phyloP scores from a whole-genome alignment of 2,113 vertebrate species.

The Dermatemys mawii region DNA sequence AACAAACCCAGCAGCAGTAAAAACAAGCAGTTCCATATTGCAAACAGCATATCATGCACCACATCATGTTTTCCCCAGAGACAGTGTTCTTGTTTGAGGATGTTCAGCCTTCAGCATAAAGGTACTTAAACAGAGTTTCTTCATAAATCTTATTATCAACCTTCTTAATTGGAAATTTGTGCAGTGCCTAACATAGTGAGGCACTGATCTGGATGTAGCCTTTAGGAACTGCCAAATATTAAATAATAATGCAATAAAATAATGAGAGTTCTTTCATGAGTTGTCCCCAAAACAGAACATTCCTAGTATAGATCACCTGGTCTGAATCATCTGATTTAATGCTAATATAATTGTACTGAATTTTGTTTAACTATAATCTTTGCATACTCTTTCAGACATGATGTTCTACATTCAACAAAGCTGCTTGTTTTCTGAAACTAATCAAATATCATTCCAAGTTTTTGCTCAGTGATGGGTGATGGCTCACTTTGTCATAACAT shows the following conservation, averaged over 20 bases:
- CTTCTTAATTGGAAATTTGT: not conserved
- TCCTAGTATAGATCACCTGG: not conserved
- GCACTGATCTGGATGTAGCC: not conserved
- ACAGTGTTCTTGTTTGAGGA: not conserved
- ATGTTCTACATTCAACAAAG: not conserved
- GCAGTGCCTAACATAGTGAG: not conserved
- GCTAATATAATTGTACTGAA: not conserved
- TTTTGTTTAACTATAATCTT: not conserved
- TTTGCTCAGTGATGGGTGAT: not conserved
- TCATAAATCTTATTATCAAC: not conserved
- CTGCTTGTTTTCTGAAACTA: not conserved
- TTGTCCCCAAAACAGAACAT: not conserved
- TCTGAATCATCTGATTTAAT: not conserved
- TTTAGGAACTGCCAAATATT: not conserved
- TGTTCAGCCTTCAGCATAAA: not conserved
- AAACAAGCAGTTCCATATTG: not conserved
- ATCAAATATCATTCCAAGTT: not conserved
- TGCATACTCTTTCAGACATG: fast-evolving
- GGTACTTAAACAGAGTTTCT: not conserved
- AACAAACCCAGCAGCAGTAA: not conserved
- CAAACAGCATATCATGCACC: not conserved
- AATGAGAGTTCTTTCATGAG: not conserved
- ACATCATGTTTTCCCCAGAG: not conserved
- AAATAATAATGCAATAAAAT: not conserved
- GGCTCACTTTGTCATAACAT: not conserved